phyloP scores from a whole-genome alignment of 2,113 vertebrate genomes.

The Craseonycteris thonglongyai region DNA sequence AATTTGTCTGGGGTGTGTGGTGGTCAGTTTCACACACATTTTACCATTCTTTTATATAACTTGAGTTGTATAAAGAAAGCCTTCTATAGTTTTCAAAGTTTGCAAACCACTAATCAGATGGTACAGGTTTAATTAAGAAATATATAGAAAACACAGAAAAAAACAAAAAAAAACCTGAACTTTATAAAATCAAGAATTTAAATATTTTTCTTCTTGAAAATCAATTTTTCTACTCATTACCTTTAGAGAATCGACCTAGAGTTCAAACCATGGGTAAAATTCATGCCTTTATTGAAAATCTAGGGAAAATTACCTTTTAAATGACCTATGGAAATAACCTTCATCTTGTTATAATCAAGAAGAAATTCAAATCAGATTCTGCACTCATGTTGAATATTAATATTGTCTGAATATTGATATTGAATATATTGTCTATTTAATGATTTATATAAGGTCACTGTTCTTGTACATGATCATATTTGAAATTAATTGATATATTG shows the following conservation, averaged over 20 bases:
- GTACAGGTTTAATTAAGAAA: neutral
- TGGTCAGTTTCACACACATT: neutral
- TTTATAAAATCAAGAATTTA: slow-evolving; percentile 14
- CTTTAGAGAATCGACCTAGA: neutral
- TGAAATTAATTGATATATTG: slow-evolving; percentile 22
- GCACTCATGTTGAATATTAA: slow-evolving; percentile 31
- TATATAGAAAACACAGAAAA: neutral
- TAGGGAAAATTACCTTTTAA: slow-evolving; percentile 15
- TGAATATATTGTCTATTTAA: neutral
- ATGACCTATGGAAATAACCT: slow-evolving; percentile 13
- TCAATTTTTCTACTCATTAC: neutral
- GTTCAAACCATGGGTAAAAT: neutral
- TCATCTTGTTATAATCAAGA: neutral
- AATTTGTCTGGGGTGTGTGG: neutral
- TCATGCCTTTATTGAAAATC: neutral
- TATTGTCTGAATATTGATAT: neutral
- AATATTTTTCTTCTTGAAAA: neutral
- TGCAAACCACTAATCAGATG: neutral
- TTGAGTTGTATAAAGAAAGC: neutral
- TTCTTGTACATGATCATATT: neutral
- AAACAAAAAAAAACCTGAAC: neutral
- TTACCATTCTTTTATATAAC: neutral
- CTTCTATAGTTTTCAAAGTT: neutral
- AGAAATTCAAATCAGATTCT: slow-evolving; percentile 35
- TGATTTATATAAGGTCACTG: neutral